A percentile compares a stretch with the other conserved stretches of the same genome.
phyloP scores from a whole-genome alignment of 2,888 invertebrate species.

The Ditula angustiorana region DNA sequence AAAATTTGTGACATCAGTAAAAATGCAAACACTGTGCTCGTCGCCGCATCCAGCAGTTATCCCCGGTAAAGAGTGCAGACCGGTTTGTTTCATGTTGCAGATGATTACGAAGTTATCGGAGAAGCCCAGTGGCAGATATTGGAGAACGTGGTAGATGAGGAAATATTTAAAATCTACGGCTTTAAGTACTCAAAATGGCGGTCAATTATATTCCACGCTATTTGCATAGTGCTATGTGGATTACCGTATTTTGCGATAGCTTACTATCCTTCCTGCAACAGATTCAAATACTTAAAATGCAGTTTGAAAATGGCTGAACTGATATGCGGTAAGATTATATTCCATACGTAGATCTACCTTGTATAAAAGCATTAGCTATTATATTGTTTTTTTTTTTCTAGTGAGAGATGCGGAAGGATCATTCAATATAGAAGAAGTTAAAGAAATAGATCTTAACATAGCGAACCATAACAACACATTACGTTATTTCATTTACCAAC shows the following conservation, averaged over 20 bases:
- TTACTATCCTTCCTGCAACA: constrained; percentile 84
- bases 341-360: not conserved
- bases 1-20: not conserved
- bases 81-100: constrained; percentile 63
- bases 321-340: constrained; percentile 79
- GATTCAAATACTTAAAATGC: constrained; percentile 83
- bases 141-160: constrained; percentile 78
- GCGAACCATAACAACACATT: constrained; percentile 74
- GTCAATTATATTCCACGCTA: constrained; percentile 76
- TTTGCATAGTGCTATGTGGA: constrained; percentile 81
- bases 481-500: constrained; percentile 84
- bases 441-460: constrained; percentile 74
- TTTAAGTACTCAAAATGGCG: constrained; percentile 77
- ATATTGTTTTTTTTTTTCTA: constrained; percentile 56
- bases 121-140: constrained; percentile 83
- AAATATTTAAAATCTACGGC: constrained; percentile 80
- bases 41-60: constrained; percentile 53
- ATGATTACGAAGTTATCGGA: constrained; percentile 85
- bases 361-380: not conserved
- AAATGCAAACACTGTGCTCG: constrained; percentile 21
- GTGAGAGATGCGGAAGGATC: constrained; percentile 79
- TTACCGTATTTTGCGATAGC: constrained; percentile 84
- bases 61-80: constrained; percentile 53
- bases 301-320: constrained; percentile 83
- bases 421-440: constrained; percentile 72